Evolutionary conservation across 2,888 invertebrate species (phyloP), one percentile per base, ranked within the genome.

Genomic region (Hedya salicella): DNA sequence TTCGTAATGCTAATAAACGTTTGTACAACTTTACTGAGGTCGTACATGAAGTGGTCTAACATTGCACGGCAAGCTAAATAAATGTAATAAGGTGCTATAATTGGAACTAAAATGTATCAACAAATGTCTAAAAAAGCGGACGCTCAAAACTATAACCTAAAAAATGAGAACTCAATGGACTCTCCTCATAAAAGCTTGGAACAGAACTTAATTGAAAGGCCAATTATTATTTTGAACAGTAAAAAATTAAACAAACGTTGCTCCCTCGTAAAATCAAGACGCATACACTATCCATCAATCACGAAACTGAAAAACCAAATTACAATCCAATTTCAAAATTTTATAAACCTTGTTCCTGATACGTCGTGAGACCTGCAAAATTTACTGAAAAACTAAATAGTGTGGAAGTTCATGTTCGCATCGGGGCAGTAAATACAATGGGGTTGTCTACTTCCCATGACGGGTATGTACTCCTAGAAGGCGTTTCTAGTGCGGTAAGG

Each of bases 311-410:
- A 81, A 85, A 82, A 80, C 70, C 70, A 78, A 63, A 74, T 75
- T 70, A 71, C 70, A 73, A 79, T 67, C 70, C 71, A 78, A 80
- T 80, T 78, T 72, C 75, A 81, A 82, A 80, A 77, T 69, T 75
- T 73, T 84, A 80, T 85, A 86, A 89, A 93, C 92, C 92, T 93
- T 90, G 91, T 57, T 93, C 92, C 92, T 80, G 91, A 82, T 90
- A 92, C 63, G 91, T 76, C 78, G 91, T 86, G 75, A 93, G 92
- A 93, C 92, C 92, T 93, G 92, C 69, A 92, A 93, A 92, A 87
- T 91, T 92, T 80, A 92, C 92, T 92, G 81, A 80, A 90, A 81
- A 85, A 83, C 92, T 92, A 82, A 92, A 92, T 92, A 87, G 86
- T 83, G 86, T 77, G 78, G 82, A 79, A 88, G 83, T 88, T 88